Conservation (phyloP, 2,113 vertebrate species). For the Emydocephalus ijimae region DNA sequence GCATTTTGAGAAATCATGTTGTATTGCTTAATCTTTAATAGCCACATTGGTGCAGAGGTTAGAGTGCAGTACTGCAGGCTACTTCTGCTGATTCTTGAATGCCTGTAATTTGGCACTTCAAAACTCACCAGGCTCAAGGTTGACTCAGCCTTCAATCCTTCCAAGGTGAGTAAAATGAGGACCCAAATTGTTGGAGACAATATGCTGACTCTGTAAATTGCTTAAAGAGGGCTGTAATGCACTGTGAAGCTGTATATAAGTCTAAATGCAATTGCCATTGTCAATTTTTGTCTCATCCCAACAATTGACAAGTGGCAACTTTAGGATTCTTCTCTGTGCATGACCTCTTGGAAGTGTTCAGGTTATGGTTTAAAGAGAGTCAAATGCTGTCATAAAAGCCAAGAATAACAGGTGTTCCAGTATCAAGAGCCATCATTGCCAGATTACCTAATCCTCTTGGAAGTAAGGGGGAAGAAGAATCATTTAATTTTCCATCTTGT, state of each 20-base stretch:
- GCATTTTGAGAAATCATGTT: background rate
- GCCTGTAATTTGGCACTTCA: too few relatives aligned
- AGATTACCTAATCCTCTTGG: background rate
- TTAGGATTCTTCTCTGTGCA: background rate
- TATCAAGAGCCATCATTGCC: background rate
- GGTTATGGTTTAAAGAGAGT: background rate
- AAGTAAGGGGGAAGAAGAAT: background rate
- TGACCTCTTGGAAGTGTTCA: background rate
- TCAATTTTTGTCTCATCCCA: background rate
- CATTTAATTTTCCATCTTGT: background rate
- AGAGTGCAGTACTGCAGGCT: too few relatives aligned
- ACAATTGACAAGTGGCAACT: background rate
- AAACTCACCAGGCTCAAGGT: too few relatives aligned
- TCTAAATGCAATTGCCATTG: too few relatives aligned
- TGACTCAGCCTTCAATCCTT: too few relatives aligned
- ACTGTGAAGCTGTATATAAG: too few relatives aligned
- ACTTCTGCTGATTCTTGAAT: too few relatives aligned
- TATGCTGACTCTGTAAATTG: too few relatives aligned
- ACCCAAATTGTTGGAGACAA: too few relatives aligned
- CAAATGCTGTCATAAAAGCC: background rate
- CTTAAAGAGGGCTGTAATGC: too few relatives aligned
- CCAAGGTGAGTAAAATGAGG: too few relatives aligned
- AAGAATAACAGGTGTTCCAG: background rate
- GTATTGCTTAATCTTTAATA: background rate
- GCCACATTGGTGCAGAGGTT: too few relatives aligned